Conservation (phyloP, 2,113 vertebrate species). For the Caloenas nicobarica region DNA sequence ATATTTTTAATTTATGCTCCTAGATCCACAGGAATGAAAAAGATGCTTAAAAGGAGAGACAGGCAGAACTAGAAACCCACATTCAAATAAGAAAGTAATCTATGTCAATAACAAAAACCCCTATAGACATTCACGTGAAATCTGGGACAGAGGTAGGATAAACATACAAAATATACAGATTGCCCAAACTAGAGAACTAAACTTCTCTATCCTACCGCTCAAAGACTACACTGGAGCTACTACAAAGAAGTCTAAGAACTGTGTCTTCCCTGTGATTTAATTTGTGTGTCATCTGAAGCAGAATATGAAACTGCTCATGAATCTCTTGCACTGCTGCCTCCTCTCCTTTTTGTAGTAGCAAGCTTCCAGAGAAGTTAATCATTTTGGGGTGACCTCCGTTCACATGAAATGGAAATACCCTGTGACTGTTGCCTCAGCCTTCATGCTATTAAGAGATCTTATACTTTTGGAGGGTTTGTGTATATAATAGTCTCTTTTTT, state of each 20-base stretch:
- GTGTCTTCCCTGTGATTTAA: not conserved
- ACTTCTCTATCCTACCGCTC: not conserved
- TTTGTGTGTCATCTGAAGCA: not conserved
- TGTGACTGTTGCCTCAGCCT: not conserved
- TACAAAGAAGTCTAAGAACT: not conserved
- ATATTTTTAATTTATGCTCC: not conserved
- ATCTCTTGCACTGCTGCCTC: not conserved
- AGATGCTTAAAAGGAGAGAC: not conserved
- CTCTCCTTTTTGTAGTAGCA: not conserved
- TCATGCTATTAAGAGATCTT: not conserved
- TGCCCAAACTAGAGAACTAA: not conserved
- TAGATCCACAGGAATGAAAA: not conserved
- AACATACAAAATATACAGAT: not conserved
- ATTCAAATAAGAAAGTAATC: not conserved
- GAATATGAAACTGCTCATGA: not conserved
- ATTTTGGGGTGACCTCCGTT: not conserved
- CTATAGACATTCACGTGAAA: not conserved
- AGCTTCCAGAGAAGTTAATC: not conserved
- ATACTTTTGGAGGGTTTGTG: not conserved
- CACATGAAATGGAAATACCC: not conserved
- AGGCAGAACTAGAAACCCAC: not conserved
- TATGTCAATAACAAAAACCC: not conserved
- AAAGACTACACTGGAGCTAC: not conserved
- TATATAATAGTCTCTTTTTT: not conserved
- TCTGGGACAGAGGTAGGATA: not conserved